Conservation (phyloP, 2,888 invertebrate genomes). For the Drosophila anceps region DNA sequence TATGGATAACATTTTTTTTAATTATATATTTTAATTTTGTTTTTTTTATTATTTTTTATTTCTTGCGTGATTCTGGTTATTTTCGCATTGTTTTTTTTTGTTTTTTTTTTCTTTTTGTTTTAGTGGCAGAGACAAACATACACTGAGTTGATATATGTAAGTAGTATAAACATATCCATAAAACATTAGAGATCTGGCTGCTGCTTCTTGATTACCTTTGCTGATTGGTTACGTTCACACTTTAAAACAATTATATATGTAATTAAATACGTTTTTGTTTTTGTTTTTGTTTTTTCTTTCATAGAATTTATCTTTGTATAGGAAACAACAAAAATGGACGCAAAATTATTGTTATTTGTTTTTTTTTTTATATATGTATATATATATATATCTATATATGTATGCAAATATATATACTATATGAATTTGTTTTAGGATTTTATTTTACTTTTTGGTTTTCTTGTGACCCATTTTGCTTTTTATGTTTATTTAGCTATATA, state of each 20-base stretch:
- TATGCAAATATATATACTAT: slow-evolving; percentile 24
- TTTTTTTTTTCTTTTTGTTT: background rate
- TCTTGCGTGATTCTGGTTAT: slow-evolving; percentile 18
- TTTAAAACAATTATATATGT: slow-evolving; percentile 53
- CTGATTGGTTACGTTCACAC: slow-evolving; percentile 40
- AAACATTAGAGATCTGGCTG: slow-evolving; percentile 31
- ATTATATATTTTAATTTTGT: slow-evolving; percentile 9
- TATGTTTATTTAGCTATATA: slow-evolving; percentile 70
- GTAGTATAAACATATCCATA: slow-evolving; percentile 17
- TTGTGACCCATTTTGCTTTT: slow-evolving; percentile 48
- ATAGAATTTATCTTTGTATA: slow-evolving; percentile 46
- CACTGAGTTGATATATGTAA: slow-evolving; percentile 30
- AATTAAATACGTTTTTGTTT: slow-evolving; percentile 39
- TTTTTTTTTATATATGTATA: slow-evolving; percentile 29
- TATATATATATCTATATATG: slow-evolving; percentile 6
- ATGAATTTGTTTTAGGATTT: slow-evolving; percentile 13
- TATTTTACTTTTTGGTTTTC: slow-evolving; percentile 13
- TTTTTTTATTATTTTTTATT: slow-evolving; percentile 4
- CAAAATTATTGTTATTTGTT: slow-evolving; percentile 74
- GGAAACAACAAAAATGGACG: slow-evolving; percentile 81
- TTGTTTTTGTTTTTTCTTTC: slow-evolving; percentile 16
- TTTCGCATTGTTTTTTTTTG: slow-evolving; percentile 3
- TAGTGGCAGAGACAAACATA: slow-evolving; percentile 46
- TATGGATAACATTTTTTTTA: slow-evolving; percentile 36
- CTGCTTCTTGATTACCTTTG: slow-evolving; percentile 28